These are phyloP conservation scores for Pediacus dermestoides DNA, from an alignment of 2,888 invertebrate genomes.

Conservation along the genomic window DNA sequence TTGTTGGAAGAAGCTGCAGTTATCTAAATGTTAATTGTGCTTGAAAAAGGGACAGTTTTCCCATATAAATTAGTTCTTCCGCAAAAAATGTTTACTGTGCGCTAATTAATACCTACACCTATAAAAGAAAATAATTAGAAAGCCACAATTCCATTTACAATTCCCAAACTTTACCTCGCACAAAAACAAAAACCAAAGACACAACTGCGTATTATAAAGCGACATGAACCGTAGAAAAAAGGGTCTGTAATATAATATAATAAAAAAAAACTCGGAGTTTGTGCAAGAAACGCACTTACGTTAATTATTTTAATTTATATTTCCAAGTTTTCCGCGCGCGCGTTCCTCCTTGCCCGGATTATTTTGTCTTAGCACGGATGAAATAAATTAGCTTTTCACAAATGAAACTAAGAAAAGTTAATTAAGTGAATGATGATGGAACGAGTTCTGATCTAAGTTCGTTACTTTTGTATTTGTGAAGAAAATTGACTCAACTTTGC, in stretches of 20 bases:
- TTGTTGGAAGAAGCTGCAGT: no score
- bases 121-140: no score
- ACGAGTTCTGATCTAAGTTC: conserved; percentile 32
- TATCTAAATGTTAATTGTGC: no score
- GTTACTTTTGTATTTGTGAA: conserved; percentile 31
- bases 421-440: conserved; percentile 40
- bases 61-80: no score
- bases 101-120: no score
- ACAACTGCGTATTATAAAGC: background rate
- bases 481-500: conserved; percentile 30
- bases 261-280: no score
- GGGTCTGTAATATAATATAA: conserved; percentile 9
- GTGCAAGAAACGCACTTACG: conserved; percentile 35
- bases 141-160: background rate
- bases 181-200: conserved; percentile 1
- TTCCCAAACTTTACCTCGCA: background rate
- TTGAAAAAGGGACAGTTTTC: no score
- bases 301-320: conserved; percentile 44
- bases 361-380: conserved; percentile 38
- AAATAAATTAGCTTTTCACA: conserved; percentile 42
- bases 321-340: conserved; percentile 34
- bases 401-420: conserved; percentile 43
- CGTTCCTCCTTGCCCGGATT: conserved; percentile 36
- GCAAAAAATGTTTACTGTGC: no score
- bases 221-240: background rate